Percentiles rank a stretch among this genome's conserved stretches.
These are phyloP conservation scores for Coelopa frigida DNA, from an alignment of 1,140 invertebrate genomes.

Conservation along the genomic window DNA sequence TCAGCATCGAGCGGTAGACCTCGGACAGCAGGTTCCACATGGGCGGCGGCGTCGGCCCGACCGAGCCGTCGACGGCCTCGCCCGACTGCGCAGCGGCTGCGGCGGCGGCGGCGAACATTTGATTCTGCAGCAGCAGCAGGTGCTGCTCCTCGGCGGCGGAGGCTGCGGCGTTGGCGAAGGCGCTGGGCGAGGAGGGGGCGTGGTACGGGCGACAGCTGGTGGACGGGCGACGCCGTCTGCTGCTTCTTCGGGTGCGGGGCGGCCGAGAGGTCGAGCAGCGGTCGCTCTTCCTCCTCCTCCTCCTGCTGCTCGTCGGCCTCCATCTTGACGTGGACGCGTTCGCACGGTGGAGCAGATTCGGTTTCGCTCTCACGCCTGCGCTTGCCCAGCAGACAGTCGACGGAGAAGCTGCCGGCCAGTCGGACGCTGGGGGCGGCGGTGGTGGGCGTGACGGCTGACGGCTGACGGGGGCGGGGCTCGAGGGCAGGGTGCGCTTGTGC, in stretches of 20 bases:
- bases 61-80: neutral
- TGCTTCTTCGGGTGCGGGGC: slow-evolving; percentile 12
- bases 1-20: slow-evolving; percentile 38
- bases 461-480: neutral
- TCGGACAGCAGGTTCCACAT: slow-evolving; percentile 41
- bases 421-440: slow-evolving; percentile 2
- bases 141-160: slow-evolving; percentile 24
- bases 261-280: slow-evolving; percentile 18
- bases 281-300: slow-evolving; percentile 9
- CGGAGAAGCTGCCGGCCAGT: slow-evolving; percentile 24
- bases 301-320: slow-evolving; percentile 15
- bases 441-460: slow-evolving; percentile 1
- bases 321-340: slow-evolving; percentile 29
- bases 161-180: neutral
- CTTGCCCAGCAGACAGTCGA: slow-evolving; percentile 33
- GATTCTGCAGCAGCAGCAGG: slow-evolving; percentile 32
- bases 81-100: slow-evolving; percentile 26
- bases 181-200: neutral
- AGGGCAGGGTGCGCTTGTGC: slow-evolving; percentile 25
- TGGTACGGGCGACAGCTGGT: neutral
- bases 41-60: slow-evolving; percentile 17
- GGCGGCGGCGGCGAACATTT: slow-evolving; percentile 37
- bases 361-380: slow-evolving; percentile 23
- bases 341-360: slow-evolving; percentile 5
- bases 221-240: neutral